Conservation (phyloP, 1,140 invertebrate genomes). For the Sipha flava region DNA sequence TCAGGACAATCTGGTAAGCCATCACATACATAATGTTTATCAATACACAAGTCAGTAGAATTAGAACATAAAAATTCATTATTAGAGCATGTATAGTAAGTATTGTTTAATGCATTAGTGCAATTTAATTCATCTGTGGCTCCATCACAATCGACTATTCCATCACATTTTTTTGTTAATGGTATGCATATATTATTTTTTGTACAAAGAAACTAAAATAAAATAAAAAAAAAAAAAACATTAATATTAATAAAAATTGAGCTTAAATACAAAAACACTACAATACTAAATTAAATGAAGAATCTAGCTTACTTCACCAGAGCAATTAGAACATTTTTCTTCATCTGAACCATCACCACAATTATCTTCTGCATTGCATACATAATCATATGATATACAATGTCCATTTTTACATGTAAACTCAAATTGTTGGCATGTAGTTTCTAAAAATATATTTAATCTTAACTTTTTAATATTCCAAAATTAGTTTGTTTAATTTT, state of each 20-base stretch:
- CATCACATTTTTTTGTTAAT: conserved; percentile 47
- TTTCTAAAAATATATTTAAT: conserved; percentile 38
- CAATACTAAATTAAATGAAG: no score
- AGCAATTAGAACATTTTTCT: conserved; percentile 34
- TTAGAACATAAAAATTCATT: conserved; percentile 21
- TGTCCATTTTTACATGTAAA: conserved; percentile 44
- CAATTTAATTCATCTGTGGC: conserved; percentile 49
- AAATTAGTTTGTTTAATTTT: no score
- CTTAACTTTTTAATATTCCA: no score
- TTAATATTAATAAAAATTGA: background rate
- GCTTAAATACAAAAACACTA: background rate
- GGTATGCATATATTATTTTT: conserved; percentile 40
- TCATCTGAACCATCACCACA: conserved; percentile 87
- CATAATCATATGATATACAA: conserved; percentile 45
- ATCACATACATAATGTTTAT: conserved; percentile 48
- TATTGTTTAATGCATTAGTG: conserved; percentile 36
- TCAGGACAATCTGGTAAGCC: conserved; percentile 62
- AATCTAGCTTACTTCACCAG: background rate
- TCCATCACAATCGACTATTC: conserved; percentile 50
- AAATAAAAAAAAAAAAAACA: background rate
- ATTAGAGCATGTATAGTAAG: conserved; percentile 15
- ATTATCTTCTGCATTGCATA: conserved; percentile 54
- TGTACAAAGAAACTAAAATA: conserved; percentile 40
- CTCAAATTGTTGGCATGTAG: conserved; percentile 41
- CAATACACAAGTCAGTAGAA: conserved; percentile 7